These are phyloP conservation scores for Isichthys henryi DNA, from an alignment of 2,113 vertebrate genomes.

Conservation along the genomic window DNA sequence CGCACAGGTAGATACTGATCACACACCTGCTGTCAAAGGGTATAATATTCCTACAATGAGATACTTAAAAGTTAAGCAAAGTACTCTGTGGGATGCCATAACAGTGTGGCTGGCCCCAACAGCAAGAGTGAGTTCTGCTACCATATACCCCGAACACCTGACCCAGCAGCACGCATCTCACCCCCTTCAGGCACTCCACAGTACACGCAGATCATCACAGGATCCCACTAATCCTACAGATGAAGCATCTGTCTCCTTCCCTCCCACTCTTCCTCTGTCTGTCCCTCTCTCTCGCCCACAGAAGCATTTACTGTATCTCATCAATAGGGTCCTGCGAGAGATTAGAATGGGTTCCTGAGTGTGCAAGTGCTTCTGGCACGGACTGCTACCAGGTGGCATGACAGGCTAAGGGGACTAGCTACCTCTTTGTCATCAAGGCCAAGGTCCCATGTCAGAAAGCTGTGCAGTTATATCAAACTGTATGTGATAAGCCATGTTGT, in stretches of 20 bases:
- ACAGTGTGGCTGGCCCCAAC: constrained; percentile 72
- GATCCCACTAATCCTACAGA: not conserved
- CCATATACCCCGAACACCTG: not conserved
- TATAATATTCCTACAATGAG: constrained; percentile 83
- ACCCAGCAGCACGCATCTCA: not conserved
- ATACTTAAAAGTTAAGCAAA: constrained; percentile 86
- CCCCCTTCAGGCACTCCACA: not conserved
- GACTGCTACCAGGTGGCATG: constrained; percentile 73
- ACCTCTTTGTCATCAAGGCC: constrained; percentile 70
- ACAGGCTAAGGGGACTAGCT: constrained; percentile 68
- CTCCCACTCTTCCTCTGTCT: not conserved
- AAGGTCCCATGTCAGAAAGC: constrained; percentile 51
- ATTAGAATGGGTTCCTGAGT: constrained; percentile 65
- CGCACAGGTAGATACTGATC: not conserved
- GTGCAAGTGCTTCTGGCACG: constrained; percentile 65
- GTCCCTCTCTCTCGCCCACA: constrained; percentile 64
- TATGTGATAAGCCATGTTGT: not conserved
- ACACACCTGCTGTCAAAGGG: constrained; percentile 49
- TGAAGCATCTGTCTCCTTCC: not conserved
- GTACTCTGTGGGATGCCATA: constrained; percentile 93
- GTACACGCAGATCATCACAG: not conserved
- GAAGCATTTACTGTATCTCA: constrained; percentile 64
- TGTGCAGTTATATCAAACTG: not conserved
- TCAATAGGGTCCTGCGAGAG: constrained; percentile 54
- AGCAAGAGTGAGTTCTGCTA: constrained; percentile 66